Evolutionary conservation across 2,113 vertebrate genomes (phyloP), one percentile per base, ranked within the genome.

Genomic region (Trochalopteron elliotii): DNA sequence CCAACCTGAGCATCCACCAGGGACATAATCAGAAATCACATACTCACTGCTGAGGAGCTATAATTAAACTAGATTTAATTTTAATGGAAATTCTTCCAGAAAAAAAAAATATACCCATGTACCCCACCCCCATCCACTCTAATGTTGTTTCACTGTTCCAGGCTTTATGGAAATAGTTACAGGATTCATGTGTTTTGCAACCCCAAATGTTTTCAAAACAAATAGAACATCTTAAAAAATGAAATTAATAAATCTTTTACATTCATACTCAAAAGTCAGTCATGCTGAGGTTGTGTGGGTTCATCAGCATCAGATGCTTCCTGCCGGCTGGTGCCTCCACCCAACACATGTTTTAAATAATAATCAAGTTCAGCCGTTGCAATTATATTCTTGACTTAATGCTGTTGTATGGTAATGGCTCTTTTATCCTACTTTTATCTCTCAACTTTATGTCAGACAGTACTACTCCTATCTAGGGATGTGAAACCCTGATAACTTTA

Each of bases 61-160:
- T 98, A 98, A 98, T 98, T 98, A 98, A 98, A 98, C 97, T 95
- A 97, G 98, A 97, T 97, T 97, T 98, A 97, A 98, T 98, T 98
- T 98, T 97, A 98, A 97, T 98, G 98, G 97, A 98, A 98, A 98
- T 98, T 97, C 96, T 98, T 97, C 95, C 94, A 96, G 96, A 93
- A 96, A 97, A 97, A 94, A 96, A 95, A 93, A 56, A 92, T 61
- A 94, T 37, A 69, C 30, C 4, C 3, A 23, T 44, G 27, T 89
- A 93, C 80, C 91, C 94, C 67, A 64, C 86, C 67, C 92, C 94
- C 94, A 93, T 82, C 79, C 49, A 72, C 71, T 96, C 94, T 89
- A 88, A 83, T 96, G 97, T 93, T 94, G 93, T 96, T 98, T 92
- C 79, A 83, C 89, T 83, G 56, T 97, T 96, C 90, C 93, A 95